Evolutionary conservation across 2,888 invertebrate species (phyloP), one percentile per base, ranked within the genome.

Genomic region (Ferrisia virgata): DNA sequence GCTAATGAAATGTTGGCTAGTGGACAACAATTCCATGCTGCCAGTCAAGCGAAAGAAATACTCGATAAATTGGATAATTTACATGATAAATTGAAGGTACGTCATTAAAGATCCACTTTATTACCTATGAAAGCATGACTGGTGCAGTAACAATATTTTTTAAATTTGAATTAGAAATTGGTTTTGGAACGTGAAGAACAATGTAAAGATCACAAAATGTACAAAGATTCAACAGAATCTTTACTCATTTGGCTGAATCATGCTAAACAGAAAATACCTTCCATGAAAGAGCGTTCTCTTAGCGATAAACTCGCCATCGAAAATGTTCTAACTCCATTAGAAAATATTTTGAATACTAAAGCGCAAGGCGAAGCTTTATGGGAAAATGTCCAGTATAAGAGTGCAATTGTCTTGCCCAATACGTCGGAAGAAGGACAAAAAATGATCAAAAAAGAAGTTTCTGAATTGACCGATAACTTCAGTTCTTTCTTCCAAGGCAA

Each of bases 171-270:
- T 15, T 86, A 90, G 89, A 93, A 93, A 88, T 88, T 96, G 40
- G 89, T 96, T 15, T 90, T 91, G 1, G 95, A 96, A 87, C 92
- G 96, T 22, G 95, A 96, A 88, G 93, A 94, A 87, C 95, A 96
- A 88, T 96, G 94, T 87, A 93, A 94, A 87, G 96, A 97, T 88
- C 96, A 97, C 87, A 92, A 95, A 85, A 89, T 93, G 0, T 98
- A 96, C 88, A 97, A 97, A 88, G 96, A 96, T 89, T 95, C 96
- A 5, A 94, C 95, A 86, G 96, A 97, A 87, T 96, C 96, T 87
- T 91, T 97, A 18, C 94, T 94, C 79, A 93, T 94, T 83, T 98
- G 97, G 97, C 91, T 98, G 86, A 93, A 92, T 83, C 91, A 96
- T 86, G 94, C 96, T 0, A 92, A 96, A 86, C 96, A 97, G 89